A percentile compares a stretch with the other conserved stretches of the same genome.
phyloP scores from a whole-genome alignment of 1,140 invertebrate species.

The Calephelis nemesis region DNA sequence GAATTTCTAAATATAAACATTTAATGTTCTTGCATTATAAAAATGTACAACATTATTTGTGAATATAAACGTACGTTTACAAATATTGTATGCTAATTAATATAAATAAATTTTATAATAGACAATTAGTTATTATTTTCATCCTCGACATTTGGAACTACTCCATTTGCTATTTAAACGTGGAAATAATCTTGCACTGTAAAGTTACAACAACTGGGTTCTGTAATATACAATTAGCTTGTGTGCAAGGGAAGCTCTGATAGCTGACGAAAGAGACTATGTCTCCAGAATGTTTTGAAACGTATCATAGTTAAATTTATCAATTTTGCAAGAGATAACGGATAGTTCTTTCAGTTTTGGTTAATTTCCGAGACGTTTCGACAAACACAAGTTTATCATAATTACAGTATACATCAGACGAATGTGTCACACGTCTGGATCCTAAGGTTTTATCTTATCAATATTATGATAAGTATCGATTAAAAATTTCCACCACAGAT shows the following conservation, averaged over 20 bases:
- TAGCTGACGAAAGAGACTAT: not conserved
- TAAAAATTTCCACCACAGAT: constrained; percentile 58
- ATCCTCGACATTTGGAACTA: no score
- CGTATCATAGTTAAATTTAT: not conserved
- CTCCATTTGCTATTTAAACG: no score
- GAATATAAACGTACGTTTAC: no score
- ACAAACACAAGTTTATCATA: constrained; percentile 49
- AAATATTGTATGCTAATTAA: no score
- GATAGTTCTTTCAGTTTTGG: constrained; percentile 27
- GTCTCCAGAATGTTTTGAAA: constrained; percentile 2
- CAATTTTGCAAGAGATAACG: not conserved
- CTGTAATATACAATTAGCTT: no score
- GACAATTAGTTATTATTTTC: no score
- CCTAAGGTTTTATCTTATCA: constrained; percentile 66
- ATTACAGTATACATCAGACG: constrained; percentile 48
- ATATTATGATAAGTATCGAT: constrained; percentile 54
- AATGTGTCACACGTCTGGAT: constrained; percentile 58
- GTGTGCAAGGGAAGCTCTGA: not conserved
- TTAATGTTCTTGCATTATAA: no score
- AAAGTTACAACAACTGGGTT: no score
- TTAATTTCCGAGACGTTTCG: constrained; percentile 50
- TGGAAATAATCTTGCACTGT: no score
- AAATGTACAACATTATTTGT: no score
- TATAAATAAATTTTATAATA: no score
- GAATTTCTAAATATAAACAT: no score